phyloP scores from a whole-genome alignment of 2,113 vertebrate species.

The Mobula birostris region DNA sequence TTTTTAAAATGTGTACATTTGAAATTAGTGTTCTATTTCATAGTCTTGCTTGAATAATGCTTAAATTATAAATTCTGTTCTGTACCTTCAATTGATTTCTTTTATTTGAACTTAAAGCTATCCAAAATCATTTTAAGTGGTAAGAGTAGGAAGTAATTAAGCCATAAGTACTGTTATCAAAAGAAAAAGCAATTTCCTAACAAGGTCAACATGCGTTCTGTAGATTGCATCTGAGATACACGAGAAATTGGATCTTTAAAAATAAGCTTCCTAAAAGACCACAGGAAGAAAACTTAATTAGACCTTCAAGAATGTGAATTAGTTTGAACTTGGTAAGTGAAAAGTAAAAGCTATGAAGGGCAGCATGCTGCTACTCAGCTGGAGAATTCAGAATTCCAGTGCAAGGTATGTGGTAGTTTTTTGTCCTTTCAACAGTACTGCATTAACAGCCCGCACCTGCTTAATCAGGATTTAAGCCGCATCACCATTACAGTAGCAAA shows the following conservation, averaged over 20 bases:
- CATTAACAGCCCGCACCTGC: background rate
- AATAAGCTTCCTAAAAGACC: constrained; percentile 23
- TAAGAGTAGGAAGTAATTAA: constrained; percentile 30
- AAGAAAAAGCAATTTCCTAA: constrained; percentile 10
- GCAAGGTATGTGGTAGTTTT: constrained; percentile 1
- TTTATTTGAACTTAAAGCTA: too few species aligned
- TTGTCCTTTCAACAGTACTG: background rate
- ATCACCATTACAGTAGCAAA: too few species aligned
- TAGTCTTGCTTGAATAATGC: background rate
- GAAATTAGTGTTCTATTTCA: background rate
- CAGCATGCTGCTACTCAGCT: background rate
- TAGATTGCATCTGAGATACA: background rate
- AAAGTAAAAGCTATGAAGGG: background rate
- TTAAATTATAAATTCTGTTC: background rate
- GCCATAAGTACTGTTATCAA: constrained; percentile 1
- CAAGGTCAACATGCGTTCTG: background rate
- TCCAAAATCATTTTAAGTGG: background rate
- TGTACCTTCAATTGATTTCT: background rate
- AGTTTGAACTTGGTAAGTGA: background rate
- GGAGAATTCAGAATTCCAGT: background rate
- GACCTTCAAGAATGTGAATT: constrained; percentile 30
- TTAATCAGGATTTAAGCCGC: constrained; percentile 13
- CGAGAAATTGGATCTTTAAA: constrained; percentile 19
- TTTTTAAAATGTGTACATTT: background rate
- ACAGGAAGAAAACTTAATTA: background rate